Evolutionary conservation across 1,140 invertebrate species (phyloP), one percentile per base, ranked within the genome.

Genomic region (Drosophila busckii): DNA sequence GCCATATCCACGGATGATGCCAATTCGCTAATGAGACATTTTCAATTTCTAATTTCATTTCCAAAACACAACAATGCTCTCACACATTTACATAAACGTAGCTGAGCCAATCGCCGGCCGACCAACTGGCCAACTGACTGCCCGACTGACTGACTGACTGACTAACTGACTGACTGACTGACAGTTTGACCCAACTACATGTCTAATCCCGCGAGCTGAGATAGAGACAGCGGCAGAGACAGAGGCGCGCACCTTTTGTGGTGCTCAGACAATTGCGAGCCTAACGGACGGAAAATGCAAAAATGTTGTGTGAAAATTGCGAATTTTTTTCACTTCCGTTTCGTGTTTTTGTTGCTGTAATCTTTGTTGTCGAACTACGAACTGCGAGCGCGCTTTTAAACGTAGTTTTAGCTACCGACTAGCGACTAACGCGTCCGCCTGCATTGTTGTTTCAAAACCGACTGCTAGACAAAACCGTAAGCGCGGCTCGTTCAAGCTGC

Each of bases 1-100:
- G 66, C 84, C 84, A 85, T 80, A 76, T 86, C 84, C 84, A 85
- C 66, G 84, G 84, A 84, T 76, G 84, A 85, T 84, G 69, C 84
- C 83, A 85, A 69, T 84, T 84, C 68, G 76, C 60, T 66, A 80
- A 63, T 71, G 78, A 71, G 40, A 69, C 76, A 64, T 83, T 82
- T 70, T 82, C 75, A 84, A 84, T 84, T 76, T 85, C 84, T 80
- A 85, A 80, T 86, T 84, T 85, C 84, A 86, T 86, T 80, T 75
- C 84, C 70, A 65, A 85, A 73, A 73, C 56, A 40, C 32, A 41
- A 56, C 23, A 8, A 19, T 17, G 19, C 26, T 22, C 4, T 10
- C 22, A 23, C 9, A 44, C 46, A n/a, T n/a, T n/a, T n/a, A n/a
- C n/a, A n/a, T n/a, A n/a, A n/a, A 64, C 70, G 69, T 63, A 50